Evolutionary conservation across 2,888 invertebrate species (phyloP).

Genomic region (Hemicrepidius hirtus): DNA sequence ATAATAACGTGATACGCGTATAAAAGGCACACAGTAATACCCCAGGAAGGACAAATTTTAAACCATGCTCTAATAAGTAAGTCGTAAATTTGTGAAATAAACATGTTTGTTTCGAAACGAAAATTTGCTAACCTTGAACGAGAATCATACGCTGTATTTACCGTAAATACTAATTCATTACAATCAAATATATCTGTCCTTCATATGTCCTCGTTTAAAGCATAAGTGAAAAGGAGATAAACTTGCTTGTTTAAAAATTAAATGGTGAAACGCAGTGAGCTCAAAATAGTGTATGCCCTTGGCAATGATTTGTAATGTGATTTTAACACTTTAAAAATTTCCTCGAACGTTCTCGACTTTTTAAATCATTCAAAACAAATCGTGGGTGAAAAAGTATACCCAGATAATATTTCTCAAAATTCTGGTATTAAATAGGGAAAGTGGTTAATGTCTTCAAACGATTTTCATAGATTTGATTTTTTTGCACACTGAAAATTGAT

Average conservation of each 20-base stretch:
- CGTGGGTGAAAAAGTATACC: no score
- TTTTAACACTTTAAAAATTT: conserved; percentile 5
- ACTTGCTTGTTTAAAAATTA: conserved; percentile 28
- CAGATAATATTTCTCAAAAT: no score
- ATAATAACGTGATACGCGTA: not conserved
- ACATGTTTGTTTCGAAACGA: conserved; percentile 41
- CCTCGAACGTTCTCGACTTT: not conserved
- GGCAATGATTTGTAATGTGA: conserved; percentile 40
- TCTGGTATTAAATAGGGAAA: no score
- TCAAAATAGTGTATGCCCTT: conserved; percentile 39
- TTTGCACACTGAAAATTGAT: no score
- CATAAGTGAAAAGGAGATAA: conserved; percentile 19
- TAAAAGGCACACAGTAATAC: conserved; percentile 2
- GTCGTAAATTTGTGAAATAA: conserved; percentile 18
- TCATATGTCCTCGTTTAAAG: not conserved
- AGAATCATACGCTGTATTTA: conserved; percentile 36
- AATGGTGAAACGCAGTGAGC: conserved; percentile 14
- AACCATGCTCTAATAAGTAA: conserved; percentile 12
- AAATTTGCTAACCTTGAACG: conserved; percentile 41
- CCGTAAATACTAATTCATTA: conserved; percentile 38
- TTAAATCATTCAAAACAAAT: no score
- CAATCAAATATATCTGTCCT: conserved; percentile 16
- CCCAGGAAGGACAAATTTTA: conserved; percentile 12
- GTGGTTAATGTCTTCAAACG: no score
- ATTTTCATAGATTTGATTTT: no score